Evolutionary conservation across 2,888 invertebrate genomes (phyloP).

Genomic region (Seladonia tumulorum): DNA sequence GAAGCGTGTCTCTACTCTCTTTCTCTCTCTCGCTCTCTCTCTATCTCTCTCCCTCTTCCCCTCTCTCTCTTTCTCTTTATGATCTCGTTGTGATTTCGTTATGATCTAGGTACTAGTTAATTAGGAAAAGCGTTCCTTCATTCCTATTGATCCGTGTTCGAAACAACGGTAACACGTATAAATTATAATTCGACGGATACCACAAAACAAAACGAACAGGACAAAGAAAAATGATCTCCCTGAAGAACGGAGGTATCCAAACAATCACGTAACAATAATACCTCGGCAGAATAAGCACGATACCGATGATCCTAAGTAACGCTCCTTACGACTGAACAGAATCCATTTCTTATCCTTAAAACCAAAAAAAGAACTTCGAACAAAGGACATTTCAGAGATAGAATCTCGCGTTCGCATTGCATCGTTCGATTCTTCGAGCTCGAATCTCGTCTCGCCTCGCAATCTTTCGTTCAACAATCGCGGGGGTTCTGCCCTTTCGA

Average conservation of each 20-base stretch:
- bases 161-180: slow-evolving; percentile 17
- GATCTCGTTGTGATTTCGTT: not conserved
- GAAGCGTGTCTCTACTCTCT: slow-evolving; percentile 9
- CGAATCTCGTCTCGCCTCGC: not conserved
- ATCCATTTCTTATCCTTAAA: slow-evolving; percentile 19
- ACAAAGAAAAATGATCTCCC: slow-evolving; percentile 10
- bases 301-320: slow-evolving; percentile 29
- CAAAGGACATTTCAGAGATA: not conserved
- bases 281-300: slow-evolving; percentile 33
- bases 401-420: not conserved
- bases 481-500: slow-evolving; percentile 17
- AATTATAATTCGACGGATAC: slow-evolving; percentile 26
- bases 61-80: not conserved
- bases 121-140: slow-evolving; percentile 36
- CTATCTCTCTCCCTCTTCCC: not conserved
- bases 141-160: slow-evolving; percentile 27
- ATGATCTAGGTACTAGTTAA: slow-evolving; percentile 14
- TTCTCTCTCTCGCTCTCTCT: no score
- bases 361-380: slow-evolving; percentile 10
- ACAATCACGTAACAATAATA: slow-evolving; percentile 28
- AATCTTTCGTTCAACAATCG: not conserved
- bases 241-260: slow-evolving; percentile 21
- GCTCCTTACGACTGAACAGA: slow-evolving; percentile 19
- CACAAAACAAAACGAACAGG: slow-evolving; percentile 8
- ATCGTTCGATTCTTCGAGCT: slow-evolving; percentile 6